phyloP scores from a whole-genome alignment of 2,797 vertebrate genomes.

The Anguilla obscura region DNA sequence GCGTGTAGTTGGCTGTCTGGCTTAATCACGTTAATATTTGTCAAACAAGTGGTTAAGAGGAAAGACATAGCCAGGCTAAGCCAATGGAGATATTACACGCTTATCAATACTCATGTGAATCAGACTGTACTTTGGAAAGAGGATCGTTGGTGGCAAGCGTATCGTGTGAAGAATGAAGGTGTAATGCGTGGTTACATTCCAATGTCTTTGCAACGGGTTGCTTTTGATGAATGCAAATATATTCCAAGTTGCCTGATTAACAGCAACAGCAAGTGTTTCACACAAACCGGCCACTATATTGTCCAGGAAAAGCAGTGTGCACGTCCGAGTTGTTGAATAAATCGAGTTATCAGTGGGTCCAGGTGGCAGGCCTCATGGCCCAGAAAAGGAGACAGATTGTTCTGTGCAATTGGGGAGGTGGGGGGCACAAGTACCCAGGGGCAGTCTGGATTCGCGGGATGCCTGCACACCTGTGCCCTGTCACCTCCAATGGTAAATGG shows the following conservation, averaged over 20 bases:
- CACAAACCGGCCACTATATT: not conserved
- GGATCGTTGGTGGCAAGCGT: not conserved
- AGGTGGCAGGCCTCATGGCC: not conserved
- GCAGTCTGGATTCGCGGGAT: not conserved
- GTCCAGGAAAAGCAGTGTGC: not conserved
- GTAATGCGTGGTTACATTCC: not conserved
- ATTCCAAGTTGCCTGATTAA: not conserved
- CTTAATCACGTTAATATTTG: not conserved
- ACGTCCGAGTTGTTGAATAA: not conserved
- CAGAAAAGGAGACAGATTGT: not conserved
- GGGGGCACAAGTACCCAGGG: not conserved
- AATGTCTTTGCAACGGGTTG: too few species aligned
- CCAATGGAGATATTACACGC: not conserved
- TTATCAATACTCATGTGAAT: not conserved
- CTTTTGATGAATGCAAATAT: not conserved
- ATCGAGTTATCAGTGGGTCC: not conserved
- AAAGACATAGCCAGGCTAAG: not conserved
- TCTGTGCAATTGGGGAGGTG: not conserved
- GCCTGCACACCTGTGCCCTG: not conserved
- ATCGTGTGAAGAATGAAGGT: not conserved
- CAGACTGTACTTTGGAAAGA: not conserved
- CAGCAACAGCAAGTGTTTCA: not conserved
- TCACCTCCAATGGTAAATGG: not conserved
- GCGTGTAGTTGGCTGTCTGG: not conserved
- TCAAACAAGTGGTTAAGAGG: not conserved